Conservation (phyloP, 2,113 vertebrate genomes). For the Lophotis ruficrista region DNA sequence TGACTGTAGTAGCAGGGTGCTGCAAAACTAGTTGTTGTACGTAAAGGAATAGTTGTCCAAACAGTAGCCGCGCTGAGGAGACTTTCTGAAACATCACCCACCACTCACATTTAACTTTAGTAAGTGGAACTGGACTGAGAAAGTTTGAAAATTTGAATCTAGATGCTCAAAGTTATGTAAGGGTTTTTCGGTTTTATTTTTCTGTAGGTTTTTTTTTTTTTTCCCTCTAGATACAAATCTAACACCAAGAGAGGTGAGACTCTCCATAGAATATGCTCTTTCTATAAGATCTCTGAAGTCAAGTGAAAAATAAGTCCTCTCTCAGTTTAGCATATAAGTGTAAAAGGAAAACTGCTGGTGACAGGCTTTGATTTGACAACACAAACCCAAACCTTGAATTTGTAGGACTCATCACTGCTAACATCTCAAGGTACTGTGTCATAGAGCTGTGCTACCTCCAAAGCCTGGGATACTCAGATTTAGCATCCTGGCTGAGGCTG, state of each 20-base stretch:
- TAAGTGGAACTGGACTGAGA: background rate
- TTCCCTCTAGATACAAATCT: background rate
- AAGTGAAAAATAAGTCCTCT: background rate
- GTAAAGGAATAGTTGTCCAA: background rate
- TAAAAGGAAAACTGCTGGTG: background rate
- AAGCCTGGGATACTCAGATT: background rate
- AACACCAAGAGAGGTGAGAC: background rate
- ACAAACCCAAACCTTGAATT: background rate
- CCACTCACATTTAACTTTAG: background rate
- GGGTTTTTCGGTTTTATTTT: background rate
- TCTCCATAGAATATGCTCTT: background rate
- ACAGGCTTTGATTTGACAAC: background rate
- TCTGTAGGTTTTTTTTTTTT: background rate
- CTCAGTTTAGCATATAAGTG: background rate
- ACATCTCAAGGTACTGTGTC: background rate
- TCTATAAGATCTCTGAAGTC: background rate
- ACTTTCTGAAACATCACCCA: background rate
- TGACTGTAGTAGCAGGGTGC: background rate
- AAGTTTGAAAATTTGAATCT: background rate
- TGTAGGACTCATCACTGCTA: background rate
- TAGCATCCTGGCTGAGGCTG: background rate
- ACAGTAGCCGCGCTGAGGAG: background rate
- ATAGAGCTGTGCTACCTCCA: background rate
- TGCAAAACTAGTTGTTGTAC: background rate
- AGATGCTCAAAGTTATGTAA: background rate